Conservation (phyloP, 1,140 invertebrate genomes). For the Neodiprion pinetum region DNA sequence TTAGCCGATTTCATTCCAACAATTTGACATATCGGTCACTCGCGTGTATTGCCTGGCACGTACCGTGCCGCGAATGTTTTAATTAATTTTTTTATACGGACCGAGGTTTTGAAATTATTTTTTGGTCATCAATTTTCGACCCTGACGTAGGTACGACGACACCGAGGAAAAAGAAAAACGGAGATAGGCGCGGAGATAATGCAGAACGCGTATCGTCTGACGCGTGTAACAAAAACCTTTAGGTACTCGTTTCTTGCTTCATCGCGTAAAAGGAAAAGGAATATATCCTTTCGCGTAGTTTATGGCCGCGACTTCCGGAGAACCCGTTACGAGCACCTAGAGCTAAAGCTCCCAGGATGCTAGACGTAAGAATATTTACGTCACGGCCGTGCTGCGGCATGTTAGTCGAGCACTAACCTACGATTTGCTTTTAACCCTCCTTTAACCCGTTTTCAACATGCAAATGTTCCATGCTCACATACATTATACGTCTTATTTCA, state of each 20-base stretch:
- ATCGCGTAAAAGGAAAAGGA: neutral
- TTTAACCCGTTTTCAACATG: neutral
- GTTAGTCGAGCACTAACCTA: neutral
- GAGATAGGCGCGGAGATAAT: neutral
- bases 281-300: neutral
- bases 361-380: slow-evolving; percentile 1
- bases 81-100: too few species aligned
- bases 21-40: too few species aligned
- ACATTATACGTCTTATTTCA: neutral
- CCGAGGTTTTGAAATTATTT: too few species aligned
- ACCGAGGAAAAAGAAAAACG: too few species aligned
- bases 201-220: neutral
- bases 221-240: neutral
- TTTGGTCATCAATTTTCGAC: too few species aligned
- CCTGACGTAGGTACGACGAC: too few species aligned
- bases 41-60: too few species aligned
- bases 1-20: too few species aligned
- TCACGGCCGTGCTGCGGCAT: neutral
- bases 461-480: neutral
- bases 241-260: neutral
- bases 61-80: too few species aligned
- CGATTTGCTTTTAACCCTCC: neutral
- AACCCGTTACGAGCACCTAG: neutral
- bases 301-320: neutral
- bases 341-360: slow-evolving; percentile 1